Evolutionary conservation across 2,113 vertebrate species (phyloP).

Genomic region (Pelodiscus sinensis): DNA sequence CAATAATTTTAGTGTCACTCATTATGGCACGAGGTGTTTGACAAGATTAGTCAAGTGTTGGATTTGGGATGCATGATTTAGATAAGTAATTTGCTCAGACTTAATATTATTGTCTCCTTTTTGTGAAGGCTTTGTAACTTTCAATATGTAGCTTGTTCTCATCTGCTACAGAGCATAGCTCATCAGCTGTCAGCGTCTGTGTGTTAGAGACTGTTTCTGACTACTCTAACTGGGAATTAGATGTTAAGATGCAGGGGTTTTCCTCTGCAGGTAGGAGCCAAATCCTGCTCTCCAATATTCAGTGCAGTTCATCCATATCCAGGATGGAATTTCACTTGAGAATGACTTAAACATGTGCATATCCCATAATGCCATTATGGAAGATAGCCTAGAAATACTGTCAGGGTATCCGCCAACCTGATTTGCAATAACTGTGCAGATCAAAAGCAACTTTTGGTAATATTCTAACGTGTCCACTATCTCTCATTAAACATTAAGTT

Average conservation of each 20-base stretch:
- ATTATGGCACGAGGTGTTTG: not conserved
- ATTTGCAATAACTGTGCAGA: not conserved
- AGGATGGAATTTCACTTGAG: not conserved
- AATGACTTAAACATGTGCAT: rapidly evolving
- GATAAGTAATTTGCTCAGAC: not conserved
- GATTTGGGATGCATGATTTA: not conserved
- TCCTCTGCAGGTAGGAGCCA: not conserved
- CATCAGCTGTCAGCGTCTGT: not conserved
- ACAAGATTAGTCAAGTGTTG: not conserved
- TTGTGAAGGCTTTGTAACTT: not conserved
- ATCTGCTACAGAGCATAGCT: not conserved
- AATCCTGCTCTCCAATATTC: not conserved
- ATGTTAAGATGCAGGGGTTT: not conserved
- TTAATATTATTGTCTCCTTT: not conserved
- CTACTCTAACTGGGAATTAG: not conserved
- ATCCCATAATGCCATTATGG: not conserved
- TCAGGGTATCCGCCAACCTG: not conserved
- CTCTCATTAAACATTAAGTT: not conserved
- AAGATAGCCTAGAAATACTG: not conserved
- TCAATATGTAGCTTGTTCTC: not conserved
- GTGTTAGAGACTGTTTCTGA: not conserved
- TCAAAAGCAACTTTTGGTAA: not conserved
- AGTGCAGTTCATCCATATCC: not conserved
- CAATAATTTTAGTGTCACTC: not conserved
- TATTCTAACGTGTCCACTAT: not conserved